Evolutionary conservation across 2,113 vertebrate species (phyloP).

Genomic region (Cyanocitta stelleri): DNA sequence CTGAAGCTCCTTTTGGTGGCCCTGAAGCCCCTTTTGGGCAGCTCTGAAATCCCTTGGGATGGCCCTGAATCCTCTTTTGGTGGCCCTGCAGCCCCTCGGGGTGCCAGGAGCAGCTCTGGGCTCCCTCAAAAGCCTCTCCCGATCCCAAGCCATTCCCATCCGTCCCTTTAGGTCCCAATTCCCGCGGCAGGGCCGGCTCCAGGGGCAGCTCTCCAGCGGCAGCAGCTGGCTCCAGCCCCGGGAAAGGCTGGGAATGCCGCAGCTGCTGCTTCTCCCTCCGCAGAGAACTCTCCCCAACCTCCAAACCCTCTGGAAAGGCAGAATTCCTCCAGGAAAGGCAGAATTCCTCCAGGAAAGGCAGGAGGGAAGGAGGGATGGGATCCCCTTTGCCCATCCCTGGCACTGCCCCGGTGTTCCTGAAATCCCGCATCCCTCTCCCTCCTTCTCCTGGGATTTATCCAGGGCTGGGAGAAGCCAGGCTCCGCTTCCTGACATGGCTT

Average conservation of each 20-base stretch:
- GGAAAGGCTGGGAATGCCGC: background rate
- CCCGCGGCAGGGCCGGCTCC: background rate
- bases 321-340: background rate
- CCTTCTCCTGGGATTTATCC: background rate
- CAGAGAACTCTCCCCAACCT: background rate
- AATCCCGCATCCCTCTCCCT: background rate
- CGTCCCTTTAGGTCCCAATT: background rate
- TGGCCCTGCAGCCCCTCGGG: background rate
- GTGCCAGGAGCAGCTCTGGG: background rate
- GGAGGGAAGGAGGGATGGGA: background rate
- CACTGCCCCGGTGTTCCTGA: background rate
- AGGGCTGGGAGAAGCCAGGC: background rate
- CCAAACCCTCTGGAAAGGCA: background rate
- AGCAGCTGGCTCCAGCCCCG: background rate
- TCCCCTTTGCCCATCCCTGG: background rate
- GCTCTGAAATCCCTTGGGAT: background rate
- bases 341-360: background rate
- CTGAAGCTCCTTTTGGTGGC: background rate
- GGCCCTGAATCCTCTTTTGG: background rate
- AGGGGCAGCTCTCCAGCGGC: background rate
- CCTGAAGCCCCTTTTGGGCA: background rate
- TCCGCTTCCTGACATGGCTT: background rate
- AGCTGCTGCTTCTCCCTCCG: background rate
- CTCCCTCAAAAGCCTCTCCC: fast-evolving
- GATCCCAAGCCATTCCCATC: background rate